Conservation (phyloP, 2,888 invertebrate species). For the Drosophila longiperda region DNA sequence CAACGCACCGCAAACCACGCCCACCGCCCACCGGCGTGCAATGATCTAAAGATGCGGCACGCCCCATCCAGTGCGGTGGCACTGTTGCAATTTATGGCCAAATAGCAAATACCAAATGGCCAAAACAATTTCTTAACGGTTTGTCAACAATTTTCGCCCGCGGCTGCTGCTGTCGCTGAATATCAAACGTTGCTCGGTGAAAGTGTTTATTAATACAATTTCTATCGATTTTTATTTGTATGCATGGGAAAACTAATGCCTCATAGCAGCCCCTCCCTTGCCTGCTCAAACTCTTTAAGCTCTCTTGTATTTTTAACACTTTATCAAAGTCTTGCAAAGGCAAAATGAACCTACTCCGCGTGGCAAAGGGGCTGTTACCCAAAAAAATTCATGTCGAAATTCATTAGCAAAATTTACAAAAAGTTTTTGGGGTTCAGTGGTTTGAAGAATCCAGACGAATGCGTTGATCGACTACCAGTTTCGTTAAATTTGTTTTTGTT, state of each 20-base stretch:
- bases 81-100: slow-evolving; percentile 66
- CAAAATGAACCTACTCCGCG: slow-evolving; percentile 29
- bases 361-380: background rate
- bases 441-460: slow-evolving; percentile 2
- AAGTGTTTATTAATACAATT: slow-evolving; percentile 80
- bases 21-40: slow-evolving; percentile 39
- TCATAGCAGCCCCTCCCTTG: slow-evolving; percentile 17
- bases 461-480: slow-evolving; percentile 6
- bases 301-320: slow-evolving; percentile 11
- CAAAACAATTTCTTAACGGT: slow-evolving; percentile 55
- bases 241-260: slow-evolving; percentile 52
- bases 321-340: background rate
- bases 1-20: slow-evolving; percentile 7
- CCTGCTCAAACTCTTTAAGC: too few species aligned
- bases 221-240: slow-evolving; percentile 46
- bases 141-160: slow-evolving; percentile 54
- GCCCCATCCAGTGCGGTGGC: slow-evolving; percentile 34
- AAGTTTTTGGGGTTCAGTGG: slow-evolving; percentile 14
- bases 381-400: slow-evolving; percentile 34
- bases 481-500: slow-evolving; percentile 3
- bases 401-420: slow-evolving; percentile 37
- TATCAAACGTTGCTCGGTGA: slow-evolving; percentile 75
- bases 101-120: slow-evolving; percentile 65
- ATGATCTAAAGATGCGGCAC: slow-evolving; percentile 56
- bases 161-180: slow-evolving; percentile 44